Evolutionary conservation across 2,797 vertebrate genomes (phyloP), one percentile per base, ranked within the genome.

Genomic region (Darevskia nairensis): DNA sequence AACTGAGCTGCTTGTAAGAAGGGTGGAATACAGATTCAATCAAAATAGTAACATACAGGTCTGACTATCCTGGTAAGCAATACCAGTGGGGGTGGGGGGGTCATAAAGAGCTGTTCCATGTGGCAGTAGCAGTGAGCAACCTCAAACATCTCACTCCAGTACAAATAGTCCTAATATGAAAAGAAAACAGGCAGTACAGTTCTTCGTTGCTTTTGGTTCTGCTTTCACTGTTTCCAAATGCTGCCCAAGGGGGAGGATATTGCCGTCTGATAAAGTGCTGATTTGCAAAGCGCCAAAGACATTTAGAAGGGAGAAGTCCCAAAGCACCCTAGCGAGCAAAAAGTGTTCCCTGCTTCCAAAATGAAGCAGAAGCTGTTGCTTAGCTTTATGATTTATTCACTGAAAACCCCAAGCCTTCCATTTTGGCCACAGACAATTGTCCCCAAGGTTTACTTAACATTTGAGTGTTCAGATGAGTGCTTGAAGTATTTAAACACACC

Each of bases 191-290:
- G 4, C 72, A 50, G 23, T 19, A 27, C n/a, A 44, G 1, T 91
- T 89, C 46, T 77, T 89, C 17, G 81, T 6, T 6, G 44, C 5
- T 7, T 80, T 39, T 91, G 44, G n/a, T 80, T 25, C n/a, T 75
- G 35, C 55, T 27, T 64, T 44, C 71, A 1, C 68, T 89, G 0
- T 61, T 91, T 82, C 39, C 44, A 21, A 1, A 1, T 76, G 17
- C 61, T 86, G n/a, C 25, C 4, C 80, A 17, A 3, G 2, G 0
- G 0, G 2, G 2, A 44, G 72, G 1, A 64, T 0, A 81, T 78
- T n/a, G 25, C 46, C 50, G 15, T 0, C 46, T 44, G 6, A 77
- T 71, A 78, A 88, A 88, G 15, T 25, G 82, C 3, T 87, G 1
- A 0, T 69, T 0, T 0, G 75, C 17, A 88, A 85, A 35, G 35